Conservation (phyloP, 2,888 invertebrate species). For the Hydropsyche betteni region DNA sequence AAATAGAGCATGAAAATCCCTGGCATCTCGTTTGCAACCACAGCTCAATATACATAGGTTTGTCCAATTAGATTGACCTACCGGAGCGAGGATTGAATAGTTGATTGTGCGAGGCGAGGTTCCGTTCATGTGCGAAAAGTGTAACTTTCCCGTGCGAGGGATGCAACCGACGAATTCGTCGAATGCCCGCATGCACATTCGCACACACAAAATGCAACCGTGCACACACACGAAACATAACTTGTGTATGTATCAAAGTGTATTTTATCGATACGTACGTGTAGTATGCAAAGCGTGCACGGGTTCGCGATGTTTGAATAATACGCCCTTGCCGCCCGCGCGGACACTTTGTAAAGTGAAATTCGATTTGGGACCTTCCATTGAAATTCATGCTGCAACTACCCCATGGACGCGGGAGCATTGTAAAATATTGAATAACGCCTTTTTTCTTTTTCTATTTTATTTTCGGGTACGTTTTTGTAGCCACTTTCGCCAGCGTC, state of each 20-base stretch:
- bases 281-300: slow-evolving; percentile 18
- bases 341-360: slow-evolving; percentile 9
- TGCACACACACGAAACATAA: slow-evolving; percentile 1
- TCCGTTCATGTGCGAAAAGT: slow-evolving; percentile 46
- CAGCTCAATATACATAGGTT: neutral
- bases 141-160: slow-evolving; percentile 37
- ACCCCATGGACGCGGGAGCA: neutral
- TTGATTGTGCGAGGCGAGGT: slow-evolving; percentile 42
- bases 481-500: too few species aligned
- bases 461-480: too few species aligned
- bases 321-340: neutral
- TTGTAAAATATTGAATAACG: neutral
- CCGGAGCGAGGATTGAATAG: slow-evolving; percentile 43
- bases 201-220: neutral
- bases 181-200: slow-evolving; percentile 23
- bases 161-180: slow-evolving; percentile 39
- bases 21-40: neutral
- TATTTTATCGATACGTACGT: slow-evolving; percentile 19
- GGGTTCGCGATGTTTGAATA: slow-evolving; percentile 12
- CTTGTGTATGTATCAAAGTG: neutral
- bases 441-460: too few species aligned
- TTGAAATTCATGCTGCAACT: slow-evolving; percentile 21
- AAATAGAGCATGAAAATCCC: too few species aligned
- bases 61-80: slow-evolving; percentile 48
- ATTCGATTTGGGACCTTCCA: slow-evolving; percentile 31